phyloP scores from a whole-genome alignment of 2,888 invertebrate species.

The Sturmia bella region DNA sequence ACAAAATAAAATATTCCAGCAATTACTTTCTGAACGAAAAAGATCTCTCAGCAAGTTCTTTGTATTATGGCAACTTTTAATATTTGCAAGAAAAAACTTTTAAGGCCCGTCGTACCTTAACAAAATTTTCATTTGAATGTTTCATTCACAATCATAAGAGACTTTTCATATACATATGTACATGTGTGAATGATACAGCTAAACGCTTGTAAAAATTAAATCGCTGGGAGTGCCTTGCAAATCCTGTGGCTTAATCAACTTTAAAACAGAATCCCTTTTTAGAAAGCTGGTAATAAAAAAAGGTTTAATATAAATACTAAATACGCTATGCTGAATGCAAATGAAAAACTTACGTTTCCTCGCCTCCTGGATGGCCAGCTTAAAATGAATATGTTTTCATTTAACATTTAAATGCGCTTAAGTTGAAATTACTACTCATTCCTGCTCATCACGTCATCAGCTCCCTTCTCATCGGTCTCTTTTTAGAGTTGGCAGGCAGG shows the following conservation, averaged over 20 bases:
- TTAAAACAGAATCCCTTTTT: slow-evolving; percentile 37
- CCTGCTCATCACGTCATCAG: background rate
- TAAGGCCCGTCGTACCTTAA: too few species aligned
- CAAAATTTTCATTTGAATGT: too few species aligned
- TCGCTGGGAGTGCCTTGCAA: slow-evolving; percentile 36
- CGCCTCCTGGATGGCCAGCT: slow-evolving; percentile 14
- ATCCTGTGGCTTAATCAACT: slow-evolving; percentile 5
- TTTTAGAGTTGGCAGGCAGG: slow-evolving; percentile 4
- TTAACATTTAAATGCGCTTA: slow-evolving; percentile 40
- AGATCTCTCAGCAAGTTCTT: too few species aligned
- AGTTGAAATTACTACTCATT: slow-evolving; percentile 33
- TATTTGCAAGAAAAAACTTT: too few species aligned
- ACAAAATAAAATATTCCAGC: too few species aligned
- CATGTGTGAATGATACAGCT: slow-evolving; percentile 12
- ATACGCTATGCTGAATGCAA: slow-evolving; percentile 23
- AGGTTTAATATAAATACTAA: slow-evolving; percentile 35
- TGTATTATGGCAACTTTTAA: too few species aligned
- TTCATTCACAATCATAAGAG: too few species aligned
- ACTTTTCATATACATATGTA: slow-evolving; percentile 12
- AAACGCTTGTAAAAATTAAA: slow-evolving; percentile 12
- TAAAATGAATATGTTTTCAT: slow-evolving; percentile 34
- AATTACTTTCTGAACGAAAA: too few species aligned
- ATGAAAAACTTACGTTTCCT: slow-evolving; percentile 12
- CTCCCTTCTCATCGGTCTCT: background rate
- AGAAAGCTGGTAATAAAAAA: slow-evolving; percentile 47